Evolutionary conservation across 2,888 invertebrate species (phyloP).

Genomic region (Ypsolopha sequella): DNA sequence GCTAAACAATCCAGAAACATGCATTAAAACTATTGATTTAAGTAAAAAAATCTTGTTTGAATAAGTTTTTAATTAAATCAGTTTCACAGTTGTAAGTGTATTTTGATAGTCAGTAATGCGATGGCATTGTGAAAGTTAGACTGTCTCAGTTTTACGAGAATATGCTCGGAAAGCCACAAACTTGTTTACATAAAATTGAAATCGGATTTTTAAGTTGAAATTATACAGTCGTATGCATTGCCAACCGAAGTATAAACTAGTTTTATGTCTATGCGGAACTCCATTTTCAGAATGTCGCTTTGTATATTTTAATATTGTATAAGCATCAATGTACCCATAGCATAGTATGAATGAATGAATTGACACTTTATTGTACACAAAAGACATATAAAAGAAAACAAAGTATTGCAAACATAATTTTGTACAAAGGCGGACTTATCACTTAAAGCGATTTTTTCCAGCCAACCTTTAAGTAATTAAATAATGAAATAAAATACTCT

Average conservation of each 20-base stretch:
- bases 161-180: constrained; percentile 43
- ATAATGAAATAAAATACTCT: too few species aligned
- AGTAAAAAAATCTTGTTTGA: neutral
- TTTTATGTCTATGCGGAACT: neutral
- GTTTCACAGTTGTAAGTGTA: constrained; percentile 24
- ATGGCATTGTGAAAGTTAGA: constrained; percentile 53
- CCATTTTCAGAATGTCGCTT: neutral
- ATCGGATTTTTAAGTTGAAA: constrained; percentile 51
- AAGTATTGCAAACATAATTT: too few species aligned
- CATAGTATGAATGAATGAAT: too few species aligned
- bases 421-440: too few species aligned
- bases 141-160: constrained; percentile 57
- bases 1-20: too few species aligned
- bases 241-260: constrained; percentile 29
- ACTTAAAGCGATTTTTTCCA: too few species aligned
- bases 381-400: too few species aligned
- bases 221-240: constrained; percentile 48
- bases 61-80: constrained; percentile 17
- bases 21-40: neutral
- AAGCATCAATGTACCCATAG: too few species aligned
- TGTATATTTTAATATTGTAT: too few species aligned
- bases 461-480: too few species aligned
- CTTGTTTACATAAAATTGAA: constrained; percentile 62
- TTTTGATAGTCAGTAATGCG: constrained; percentile 25
- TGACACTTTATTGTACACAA: too few species aligned